phyloP scores from a whole-genome alignment of 2,888 invertebrate species.

The Pristionchus mayeri region DNA sequence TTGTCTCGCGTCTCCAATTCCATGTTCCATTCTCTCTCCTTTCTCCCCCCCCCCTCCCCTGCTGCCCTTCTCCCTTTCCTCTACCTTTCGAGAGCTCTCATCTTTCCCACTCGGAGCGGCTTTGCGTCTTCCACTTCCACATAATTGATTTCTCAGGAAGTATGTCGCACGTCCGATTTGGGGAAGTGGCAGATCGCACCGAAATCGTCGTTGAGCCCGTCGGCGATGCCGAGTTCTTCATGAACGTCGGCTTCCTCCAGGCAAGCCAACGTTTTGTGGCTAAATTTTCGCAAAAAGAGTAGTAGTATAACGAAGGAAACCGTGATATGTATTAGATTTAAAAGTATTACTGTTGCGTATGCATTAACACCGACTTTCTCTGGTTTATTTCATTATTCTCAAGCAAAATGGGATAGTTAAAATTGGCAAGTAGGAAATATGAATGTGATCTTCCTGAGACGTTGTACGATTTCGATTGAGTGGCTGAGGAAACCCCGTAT shows the following conservation, averaged over 20 bases:
- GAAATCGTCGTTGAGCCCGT: neutral
- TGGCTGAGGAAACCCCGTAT: too few species aligned
- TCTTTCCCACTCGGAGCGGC: neutral
- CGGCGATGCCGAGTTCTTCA: neutral
- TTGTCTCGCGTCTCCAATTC: conserved; percentile 30
- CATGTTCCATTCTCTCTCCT: neutral
- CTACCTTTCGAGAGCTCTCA: conserved; percentile 31
- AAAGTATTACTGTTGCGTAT: too few species aligned
- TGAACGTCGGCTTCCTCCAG: conserved; percentile 46
- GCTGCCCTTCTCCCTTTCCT: conserved; percentile 14
- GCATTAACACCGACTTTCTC: too few species aligned
- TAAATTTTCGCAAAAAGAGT: too few species aligned
- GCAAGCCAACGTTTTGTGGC: neutral
- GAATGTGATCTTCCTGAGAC: too few species aligned
- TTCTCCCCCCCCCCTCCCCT: neutral
- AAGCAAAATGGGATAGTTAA: too few species aligned
- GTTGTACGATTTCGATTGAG: too few species aligned
- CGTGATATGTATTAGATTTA: too few species aligned
- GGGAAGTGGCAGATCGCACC: neutral
- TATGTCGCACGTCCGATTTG: conserved; percentile 39
- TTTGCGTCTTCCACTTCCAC: neutral
- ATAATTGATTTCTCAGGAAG: neutral
- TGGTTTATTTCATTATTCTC: too few species aligned
- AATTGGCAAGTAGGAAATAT: too few species aligned
- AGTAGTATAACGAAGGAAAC: too few species aligned